Conservation (phyloP, 2,888 invertebrate species). For the Pegoplata infirma region DNA sequence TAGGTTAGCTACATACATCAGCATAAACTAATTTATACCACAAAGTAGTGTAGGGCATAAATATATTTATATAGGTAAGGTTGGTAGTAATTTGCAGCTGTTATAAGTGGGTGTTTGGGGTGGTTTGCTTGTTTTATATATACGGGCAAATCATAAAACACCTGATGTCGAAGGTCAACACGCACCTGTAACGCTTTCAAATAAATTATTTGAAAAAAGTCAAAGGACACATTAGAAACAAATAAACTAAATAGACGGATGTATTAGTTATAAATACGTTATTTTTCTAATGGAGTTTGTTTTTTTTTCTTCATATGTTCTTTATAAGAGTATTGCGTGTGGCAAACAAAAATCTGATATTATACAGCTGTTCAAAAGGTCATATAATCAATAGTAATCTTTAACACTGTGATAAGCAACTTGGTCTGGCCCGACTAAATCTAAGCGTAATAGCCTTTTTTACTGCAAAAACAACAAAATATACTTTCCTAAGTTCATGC, state of each 20-base stretch:
- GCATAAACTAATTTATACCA: too few relatives aligned
- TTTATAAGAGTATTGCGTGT: conserved; percentile 4
- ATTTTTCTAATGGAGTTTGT: too few relatives aligned
- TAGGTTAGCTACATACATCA: too few relatives aligned
- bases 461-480: too few relatives aligned
- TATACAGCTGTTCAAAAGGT: not conserved
- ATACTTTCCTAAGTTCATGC: too few relatives aligned
- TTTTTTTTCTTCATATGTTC: not conserved
- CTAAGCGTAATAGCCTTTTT: too few relatives aligned
- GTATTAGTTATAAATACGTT: not conserved
- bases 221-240: not conserved
- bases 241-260: not conserved
- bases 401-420: too few relatives aligned
- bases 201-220: not conserved
- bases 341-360: not conserved
- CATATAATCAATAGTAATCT: not conserved
- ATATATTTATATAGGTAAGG: too few relatives aligned
- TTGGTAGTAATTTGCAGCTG: not conserved
- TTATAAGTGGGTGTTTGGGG: not conserved
- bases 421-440: too few relatives aligned
- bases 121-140: not conserved
- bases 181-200: conserved; percentile 11
- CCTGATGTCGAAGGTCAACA: not conserved
- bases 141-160: not conserved
- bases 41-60: too few relatives aligned